A percentile compares a stretch with the other conserved stretches of the same genome.
Conservation (phyloP, 2,888 invertebrate species). For the Lapara coniferarum region DNA sequence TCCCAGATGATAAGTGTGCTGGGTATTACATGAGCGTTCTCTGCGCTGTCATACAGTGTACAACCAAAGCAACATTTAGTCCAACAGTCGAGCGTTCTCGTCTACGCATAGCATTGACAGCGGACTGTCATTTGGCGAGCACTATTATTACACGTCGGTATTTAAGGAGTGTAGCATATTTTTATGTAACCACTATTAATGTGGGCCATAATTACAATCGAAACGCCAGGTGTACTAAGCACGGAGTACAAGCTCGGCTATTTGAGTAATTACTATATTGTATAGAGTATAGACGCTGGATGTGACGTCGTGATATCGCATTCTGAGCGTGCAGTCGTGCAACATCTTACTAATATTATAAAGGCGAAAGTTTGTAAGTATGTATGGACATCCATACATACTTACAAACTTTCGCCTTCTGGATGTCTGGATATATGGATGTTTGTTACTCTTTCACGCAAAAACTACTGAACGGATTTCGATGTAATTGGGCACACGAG, state of each 20-base stretch:
- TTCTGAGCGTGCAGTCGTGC: slow-evolving; percentile 14
- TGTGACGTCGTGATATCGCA: slow-evolving; percentile 19
- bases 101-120: too few species aligned
- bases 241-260: slow-evolving; percentile 24
- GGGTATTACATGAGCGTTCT: not conserved
- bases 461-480: too few species aligned
- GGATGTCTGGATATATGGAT: too few species aligned
- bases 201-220: slow-evolving; percentile 11
- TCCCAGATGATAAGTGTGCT: not conserved
- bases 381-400: too few species aligned
- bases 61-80: too few species aligned
- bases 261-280: slow-evolving; percentile 32
- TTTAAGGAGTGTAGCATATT: slow-evolving; percentile 1
- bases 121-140: not conserved
- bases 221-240: slow-evolving; percentile 28
- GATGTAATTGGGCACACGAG: too few species aligned
- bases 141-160: not conserved
- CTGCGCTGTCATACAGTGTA: not conserved
- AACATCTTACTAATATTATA: too few species aligned
- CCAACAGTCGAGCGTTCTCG: too few species aligned
- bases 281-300: slow-evolving; percentile 2
- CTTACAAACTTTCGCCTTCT: too few species aligned
- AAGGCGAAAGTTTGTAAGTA: too few species aligned
- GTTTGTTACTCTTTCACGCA: too few species aligned
- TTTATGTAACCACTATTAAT: slow-evolving; percentile 21